These are phyloP conservation scores for Acrocera orbiculus DNA, from an alignment of 2,888 invertebrate species.

Conservation along the genomic window DNA sequence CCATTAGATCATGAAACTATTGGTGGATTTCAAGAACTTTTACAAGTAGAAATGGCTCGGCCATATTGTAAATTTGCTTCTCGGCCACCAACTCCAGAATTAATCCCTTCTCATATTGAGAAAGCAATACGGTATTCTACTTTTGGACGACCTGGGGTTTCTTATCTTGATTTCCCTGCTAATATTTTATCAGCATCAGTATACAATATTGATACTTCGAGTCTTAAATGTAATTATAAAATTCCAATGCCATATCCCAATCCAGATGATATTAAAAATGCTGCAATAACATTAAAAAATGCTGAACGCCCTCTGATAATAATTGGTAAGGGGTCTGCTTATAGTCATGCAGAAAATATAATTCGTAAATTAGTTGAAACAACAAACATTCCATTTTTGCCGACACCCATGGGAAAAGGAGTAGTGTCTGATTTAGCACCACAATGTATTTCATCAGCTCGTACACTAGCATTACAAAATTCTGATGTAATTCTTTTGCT, in stretches of 20 bases:
- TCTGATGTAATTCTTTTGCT: conserved; percentile 77
- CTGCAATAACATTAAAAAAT: conserved; percentile 45
- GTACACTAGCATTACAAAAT: conserved; percentile 68
- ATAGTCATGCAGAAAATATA: conserved; percentile 56
- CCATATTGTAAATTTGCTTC: conserved; percentile 83
- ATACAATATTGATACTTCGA: too few species aligned
- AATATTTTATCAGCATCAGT: conserved; percentile 47
- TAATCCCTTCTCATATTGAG: conserved; percentile 81
- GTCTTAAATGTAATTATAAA: conserved; percentile 22
- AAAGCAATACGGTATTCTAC: conserved; percentile 71
- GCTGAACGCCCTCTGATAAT: conserved; percentile 77
- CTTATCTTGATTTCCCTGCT: conserved; percentile 83
- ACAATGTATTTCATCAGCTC: conserved; percentile 68
- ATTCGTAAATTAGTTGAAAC: conserved; percentile 49
- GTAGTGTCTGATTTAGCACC: conserved; percentile 52
- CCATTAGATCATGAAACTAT: conserved; percentile 85
- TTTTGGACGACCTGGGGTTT: conserved; percentile 77
- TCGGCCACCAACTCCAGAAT: conserved; percentile 60
- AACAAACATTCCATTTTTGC: conserved; percentile 71
- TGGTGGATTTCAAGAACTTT: conserved; percentile 92
- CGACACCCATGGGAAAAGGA: conserved; percentile 90
- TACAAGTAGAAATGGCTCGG: conserved; percentile 73
- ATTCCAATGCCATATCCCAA: conserved; percentile 44
- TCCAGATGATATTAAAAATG: conserved; percentile 45
- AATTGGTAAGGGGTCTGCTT: conserved; percentile 80